Conservation (phyloP, 2,888 invertebrate species). For the Athalia rosae region DNA sequence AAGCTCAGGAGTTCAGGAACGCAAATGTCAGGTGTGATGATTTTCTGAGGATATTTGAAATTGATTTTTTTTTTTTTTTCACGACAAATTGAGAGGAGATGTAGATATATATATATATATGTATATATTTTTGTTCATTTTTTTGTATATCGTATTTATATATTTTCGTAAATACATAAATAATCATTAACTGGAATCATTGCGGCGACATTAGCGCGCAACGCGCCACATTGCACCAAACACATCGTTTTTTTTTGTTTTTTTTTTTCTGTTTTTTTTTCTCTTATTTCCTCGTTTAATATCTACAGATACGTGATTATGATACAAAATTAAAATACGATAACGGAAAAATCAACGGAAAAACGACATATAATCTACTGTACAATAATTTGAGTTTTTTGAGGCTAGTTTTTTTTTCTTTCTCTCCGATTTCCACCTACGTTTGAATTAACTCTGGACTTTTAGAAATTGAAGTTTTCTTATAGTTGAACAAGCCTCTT, state of each 20-base stretch:
- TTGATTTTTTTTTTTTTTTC: neutral
- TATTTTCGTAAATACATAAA: slow-evolving; percentile 36
- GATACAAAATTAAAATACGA: no score
- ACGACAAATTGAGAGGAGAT: neutral
- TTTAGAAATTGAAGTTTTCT: neutral
- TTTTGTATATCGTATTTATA: slow-evolving; percentile 4
- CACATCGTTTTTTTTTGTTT: neutral
- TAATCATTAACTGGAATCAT: slow-evolving; percentile 1
- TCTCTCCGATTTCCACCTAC: no score
- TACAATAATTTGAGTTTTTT: no score
- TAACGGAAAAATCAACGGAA: no score
- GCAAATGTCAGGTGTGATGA: neutral
- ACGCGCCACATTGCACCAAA: neutral
- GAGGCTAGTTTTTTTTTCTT: no score
- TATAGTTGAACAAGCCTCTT: neutral
- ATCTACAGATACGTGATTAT: neutral
- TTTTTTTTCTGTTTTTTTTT: neutral
- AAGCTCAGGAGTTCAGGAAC: neutral
- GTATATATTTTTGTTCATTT: neutral
- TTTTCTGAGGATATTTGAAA: neutral
- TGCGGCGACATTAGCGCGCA: neutral
- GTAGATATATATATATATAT: neutral
- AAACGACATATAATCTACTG: no score
- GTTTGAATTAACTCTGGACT: no score
- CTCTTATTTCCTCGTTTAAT: neutral